These are phyloP conservation scores for Syngnathus typhle DNA, from an alignment of 2,113 vertebrate species.

Conservation along the genomic window DNA sequence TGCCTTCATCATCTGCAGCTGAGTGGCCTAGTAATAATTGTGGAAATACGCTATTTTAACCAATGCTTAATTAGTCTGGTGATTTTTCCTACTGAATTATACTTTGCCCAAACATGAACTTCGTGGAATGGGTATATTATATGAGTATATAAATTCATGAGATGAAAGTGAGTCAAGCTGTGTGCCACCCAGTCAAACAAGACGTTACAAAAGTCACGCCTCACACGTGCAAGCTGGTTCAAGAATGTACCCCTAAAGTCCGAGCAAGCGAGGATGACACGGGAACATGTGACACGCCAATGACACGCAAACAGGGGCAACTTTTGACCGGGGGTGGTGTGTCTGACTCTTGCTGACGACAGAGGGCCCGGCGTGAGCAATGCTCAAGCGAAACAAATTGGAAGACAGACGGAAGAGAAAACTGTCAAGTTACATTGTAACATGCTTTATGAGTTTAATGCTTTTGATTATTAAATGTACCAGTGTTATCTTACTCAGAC, in stretches of 20 bases:
- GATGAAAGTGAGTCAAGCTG: background rate
- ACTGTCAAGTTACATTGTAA: constrained; percentile 3
- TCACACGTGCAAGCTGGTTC: background rate
- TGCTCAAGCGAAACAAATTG: background rate
- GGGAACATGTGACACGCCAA: background rate
- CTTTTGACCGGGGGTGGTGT: background rate
- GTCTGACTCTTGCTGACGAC: background rate
- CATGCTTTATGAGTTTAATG: too few species aligned
- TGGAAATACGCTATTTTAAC: background rate
- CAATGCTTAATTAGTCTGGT: background rate
- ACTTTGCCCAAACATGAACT: background rate
- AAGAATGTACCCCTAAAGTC: background rate
- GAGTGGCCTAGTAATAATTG: background rate
- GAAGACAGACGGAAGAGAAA: constrained; percentile 14
- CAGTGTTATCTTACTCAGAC: too few species aligned
- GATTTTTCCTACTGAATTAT: background rate
- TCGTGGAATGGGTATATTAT: background rate
- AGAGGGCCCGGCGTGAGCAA: background rate
- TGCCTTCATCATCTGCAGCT: background rate
- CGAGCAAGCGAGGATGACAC: background rate
- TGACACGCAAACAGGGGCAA: constrained; percentile 7
- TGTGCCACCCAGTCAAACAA: background rate
- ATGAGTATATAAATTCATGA: background rate
- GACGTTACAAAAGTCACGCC: background rate
- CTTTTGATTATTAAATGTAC: too few species aligned